Percentiles rank a stretch among this genome's conserved stretches.
Evolutionary conservation across 2,888 invertebrate species (phyloP).

Genomic region (Acronicta alni): DNA sequence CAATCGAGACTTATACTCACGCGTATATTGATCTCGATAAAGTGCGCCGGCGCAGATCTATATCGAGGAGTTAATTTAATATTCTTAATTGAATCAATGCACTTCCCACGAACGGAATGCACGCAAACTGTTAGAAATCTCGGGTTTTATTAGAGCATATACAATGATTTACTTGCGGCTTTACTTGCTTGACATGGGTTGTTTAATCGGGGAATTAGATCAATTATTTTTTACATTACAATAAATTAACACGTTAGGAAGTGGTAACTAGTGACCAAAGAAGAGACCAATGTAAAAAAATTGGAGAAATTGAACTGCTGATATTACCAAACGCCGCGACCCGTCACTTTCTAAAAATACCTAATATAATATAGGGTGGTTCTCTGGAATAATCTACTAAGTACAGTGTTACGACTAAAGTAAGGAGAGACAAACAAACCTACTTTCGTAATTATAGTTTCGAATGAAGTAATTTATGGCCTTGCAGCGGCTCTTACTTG

Average conservation of each 20-base stretch:
- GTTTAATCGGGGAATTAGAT: background rate
- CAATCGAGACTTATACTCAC: conserved; percentile 70
- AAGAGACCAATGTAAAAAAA: too few relatives aligned
- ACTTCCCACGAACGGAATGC: conserved; percentile 72
- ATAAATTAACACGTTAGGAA: too few relatives aligned
- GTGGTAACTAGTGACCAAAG: too few relatives aligned
- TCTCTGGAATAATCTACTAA: background rate
- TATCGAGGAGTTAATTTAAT: conserved; percentile 71
- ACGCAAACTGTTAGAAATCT: conserved; percentile 62
- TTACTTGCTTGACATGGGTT: background rate
- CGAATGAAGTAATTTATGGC: conserved; percentile 31
- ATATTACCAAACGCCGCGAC: too few relatives aligned
- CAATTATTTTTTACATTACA: too few relatives aligned
- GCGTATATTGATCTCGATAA: conserved; percentile 68
- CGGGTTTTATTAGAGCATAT: conserved; percentile 40
- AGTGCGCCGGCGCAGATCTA: conserved; percentile 57
- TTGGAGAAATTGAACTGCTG: too few relatives aligned
- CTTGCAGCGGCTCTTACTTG: conserved; percentile 43
- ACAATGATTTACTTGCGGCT: conserved; percentile 8
- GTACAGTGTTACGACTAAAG: background rate
- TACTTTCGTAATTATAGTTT: conserved; percentile 22
- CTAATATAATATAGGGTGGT: too few relatives aligned
- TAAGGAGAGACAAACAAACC: background rate
- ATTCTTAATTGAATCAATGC: conserved; percentile 75
- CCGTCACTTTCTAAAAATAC: too few relatives aligned